Evolutionary conservation across 2,113 vertebrate genomes (phyloP).

Genomic region (Bombycilla garrulus): DNA sequence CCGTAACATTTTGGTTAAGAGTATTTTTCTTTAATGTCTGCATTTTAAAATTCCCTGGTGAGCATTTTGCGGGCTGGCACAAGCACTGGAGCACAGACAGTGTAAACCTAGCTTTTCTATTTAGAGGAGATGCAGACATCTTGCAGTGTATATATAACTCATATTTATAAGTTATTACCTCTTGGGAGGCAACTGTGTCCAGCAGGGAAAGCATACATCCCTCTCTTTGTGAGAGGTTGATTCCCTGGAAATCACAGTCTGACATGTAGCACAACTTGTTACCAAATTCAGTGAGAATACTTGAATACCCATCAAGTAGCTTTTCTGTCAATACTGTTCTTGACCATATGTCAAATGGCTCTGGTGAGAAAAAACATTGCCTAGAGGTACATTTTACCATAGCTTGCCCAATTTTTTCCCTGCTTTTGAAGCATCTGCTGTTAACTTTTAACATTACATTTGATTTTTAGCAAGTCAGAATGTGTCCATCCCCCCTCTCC

Average conservation of each 20-base stretch:
- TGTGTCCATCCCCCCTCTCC: neutral
- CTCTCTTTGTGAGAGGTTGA: neutral
- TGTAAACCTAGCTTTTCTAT: neutral
- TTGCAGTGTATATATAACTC: slow-evolving; percentile 23
- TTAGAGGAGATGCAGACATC: slow-evolving; percentile 17
- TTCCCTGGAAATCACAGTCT: neutral
- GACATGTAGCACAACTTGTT: neutral
- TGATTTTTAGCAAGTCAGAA: neutral
- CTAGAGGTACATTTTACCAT: neutral
- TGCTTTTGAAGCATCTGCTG: neutral
- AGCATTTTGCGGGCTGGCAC: neutral
- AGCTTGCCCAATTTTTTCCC: neutral
- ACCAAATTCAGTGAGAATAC: neutral
- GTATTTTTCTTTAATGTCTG: slow-evolving; percentile 43
- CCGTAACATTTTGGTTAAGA: neutral
- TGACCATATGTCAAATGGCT: neutral
- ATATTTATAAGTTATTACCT: slow-evolving; percentile 39
- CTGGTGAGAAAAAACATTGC: neutral
- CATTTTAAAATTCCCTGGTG: slow-evolving; percentile 44
- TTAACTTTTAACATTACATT: neutral
- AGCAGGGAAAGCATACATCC: neutral
- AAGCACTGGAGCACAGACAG: neutral
- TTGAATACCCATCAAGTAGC: neutral
- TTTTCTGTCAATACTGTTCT: neutral
- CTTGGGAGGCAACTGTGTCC: neutral